phyloP scores from a whole-genome alignment of 2,113 vertebrate species.

The Aspiorhynchus laticeps region DNA sequence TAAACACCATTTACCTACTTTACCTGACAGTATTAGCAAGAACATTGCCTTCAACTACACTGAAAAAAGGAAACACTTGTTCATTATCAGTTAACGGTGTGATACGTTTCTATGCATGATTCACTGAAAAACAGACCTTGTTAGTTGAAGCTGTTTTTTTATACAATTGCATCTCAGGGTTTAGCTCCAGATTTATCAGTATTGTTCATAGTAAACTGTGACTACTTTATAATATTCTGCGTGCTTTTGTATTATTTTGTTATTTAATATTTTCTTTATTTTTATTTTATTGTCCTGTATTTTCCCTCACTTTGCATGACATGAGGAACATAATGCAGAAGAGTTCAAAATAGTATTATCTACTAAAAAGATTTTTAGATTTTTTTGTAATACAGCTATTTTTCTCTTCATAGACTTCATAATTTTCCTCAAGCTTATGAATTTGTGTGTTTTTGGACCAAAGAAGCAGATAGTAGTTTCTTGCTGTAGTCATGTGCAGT shows the following conservation, averaged over 20 bases:
- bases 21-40: neutral
- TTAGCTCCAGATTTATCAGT: neutral
- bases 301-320: neutral
- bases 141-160: neutral
- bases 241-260: neutral
- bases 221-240: neutral
- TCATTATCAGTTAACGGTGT: neutral
- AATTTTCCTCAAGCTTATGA: neutral
- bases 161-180: constrained; percentile 15
- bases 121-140: neutral
- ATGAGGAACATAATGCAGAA: neutral
- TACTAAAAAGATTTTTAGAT: too few relatives aligned
- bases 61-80: too few relatives aligned
- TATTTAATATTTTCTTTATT: neutral
- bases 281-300: neutral
- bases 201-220: constrained; percentile 12
- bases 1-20: neutral
- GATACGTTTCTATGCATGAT: neutral
- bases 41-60: neutral
- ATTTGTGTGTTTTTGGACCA: constrained; percentile 15
- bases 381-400: neutral
- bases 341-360: neutral
- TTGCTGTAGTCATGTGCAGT: neutral
- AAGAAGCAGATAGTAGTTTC: neutral
- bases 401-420: neutral